Evolutionary conservation across 2,888 invertebrate species (phyloP).

Genomic region (Plebejus argus): DNA sequence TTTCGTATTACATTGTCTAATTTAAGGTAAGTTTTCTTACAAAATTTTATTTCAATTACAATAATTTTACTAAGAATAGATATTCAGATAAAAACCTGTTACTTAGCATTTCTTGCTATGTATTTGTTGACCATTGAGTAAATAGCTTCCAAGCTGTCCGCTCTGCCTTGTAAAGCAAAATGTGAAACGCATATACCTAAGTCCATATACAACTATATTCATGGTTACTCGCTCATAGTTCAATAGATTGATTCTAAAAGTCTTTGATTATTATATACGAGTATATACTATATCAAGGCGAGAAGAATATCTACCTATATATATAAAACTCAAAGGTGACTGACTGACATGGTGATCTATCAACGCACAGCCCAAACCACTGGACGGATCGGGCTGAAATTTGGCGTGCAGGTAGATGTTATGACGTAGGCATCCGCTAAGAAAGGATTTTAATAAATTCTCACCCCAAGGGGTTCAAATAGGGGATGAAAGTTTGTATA

Average conservation of each 20-base stretch:
- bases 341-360: no score
- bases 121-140: neutral
- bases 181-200: constrained; percentile 11
- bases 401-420: no score
- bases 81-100: neutral
- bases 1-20: no score
- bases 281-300: no score
- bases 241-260: neutral
- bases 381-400: no score
- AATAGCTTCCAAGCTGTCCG: neutral
- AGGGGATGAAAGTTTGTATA: no score
- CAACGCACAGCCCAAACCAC: no score
- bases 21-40: neutral
- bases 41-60: neutral
- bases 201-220: neutral
- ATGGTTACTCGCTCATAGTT: neutral
- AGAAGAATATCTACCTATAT: no score
- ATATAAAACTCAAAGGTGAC: no score
- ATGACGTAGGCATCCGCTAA: no score
- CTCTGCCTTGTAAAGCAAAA: constrained; percentile 3
- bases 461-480: no score
- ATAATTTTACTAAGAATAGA: neutral
- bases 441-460: no score
- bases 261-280: neutral
- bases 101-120: neutral